Base-by-base conservation (phyloP, 1,140 invertebrate genomes). In the Drosophila repleta region DNA sequence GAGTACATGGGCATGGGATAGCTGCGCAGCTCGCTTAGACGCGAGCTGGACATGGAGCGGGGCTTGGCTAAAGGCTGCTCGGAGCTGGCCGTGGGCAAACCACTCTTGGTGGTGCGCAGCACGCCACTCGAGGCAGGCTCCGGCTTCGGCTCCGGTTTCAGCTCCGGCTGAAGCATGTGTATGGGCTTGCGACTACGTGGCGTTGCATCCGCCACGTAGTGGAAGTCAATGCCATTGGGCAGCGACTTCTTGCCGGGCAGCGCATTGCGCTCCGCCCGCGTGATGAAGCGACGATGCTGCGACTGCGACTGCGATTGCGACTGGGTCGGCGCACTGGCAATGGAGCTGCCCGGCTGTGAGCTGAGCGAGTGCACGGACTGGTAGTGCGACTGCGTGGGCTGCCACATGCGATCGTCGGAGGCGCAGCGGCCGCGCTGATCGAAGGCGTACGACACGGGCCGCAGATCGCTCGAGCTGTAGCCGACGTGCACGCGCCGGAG, bases 181-280 rank as follows among this genome's bases (percentile, higher is more conserved):
- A 95, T 95, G 21, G 94, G 95, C 82, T 94, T 93, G 29, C 95
- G 85, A 56, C 94, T 95, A 68, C 95, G 91, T 3, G 95, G 94
- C 67, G 93, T 94, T 66, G 94, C 94, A 91, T 95, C 95, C 3
- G 94, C 94, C 63, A 94, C 93, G 80, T 95, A 95, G 66, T 94
- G 92, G 77, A 93, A 95, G 63, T 94, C 93, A 15, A 90, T 79
- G 55, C 85, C 90, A 49, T 90, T 87, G 0, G 90, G 90, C 35
- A 91, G 58, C 0, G 90, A 91, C 6, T 91, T 83, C 49, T 91
- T 91, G 52, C 78, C 74, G 0, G 80, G 83, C 24, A 81, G n/a
- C 0, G 90, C 85, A 58, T 91, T 85, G 0, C 78, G 71, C 60
- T 89, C 82, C 2, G 74, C 64, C 2, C 92, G 70, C 13, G 90